Conservation (phyloP, 1,140 invertebrate genomes). For the Sogatella furcifera region DNA sequence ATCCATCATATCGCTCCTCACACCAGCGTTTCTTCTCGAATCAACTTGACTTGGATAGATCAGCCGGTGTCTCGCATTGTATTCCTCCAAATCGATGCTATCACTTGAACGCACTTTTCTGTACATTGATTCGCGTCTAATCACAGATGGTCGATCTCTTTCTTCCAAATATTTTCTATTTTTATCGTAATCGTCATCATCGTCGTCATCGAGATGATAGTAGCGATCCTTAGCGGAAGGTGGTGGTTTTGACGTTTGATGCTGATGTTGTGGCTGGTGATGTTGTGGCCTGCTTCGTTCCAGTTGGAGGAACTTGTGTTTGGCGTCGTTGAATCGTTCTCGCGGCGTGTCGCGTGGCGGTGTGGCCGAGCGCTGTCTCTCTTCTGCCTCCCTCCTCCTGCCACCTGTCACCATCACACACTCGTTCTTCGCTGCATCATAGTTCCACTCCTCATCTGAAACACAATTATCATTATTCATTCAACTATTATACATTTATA, state of each 20-base stretch:
- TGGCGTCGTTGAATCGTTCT: constrained; percentile 70
- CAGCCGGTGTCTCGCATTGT: background rate
- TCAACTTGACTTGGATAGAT: constrained; percentile 21
- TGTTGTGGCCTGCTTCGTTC: constrained; percentile 36
- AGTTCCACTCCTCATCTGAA: constrained; percentile 32
- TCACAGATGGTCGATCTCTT: background rate
- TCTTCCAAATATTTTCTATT: constrained; percentile 1
- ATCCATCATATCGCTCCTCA: background rate
- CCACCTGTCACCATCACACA: constrained; percentile 26
- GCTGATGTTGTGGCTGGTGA: constrained; percentile 3
- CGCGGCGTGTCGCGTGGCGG: constrained; percentile 43
- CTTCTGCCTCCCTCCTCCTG: constrained; percentile 24
- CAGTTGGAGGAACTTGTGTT: constrained; percentile 68
- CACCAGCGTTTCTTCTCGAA: background rate
- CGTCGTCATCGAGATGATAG: constrained; percentile 1
- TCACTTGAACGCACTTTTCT: constrained; percentile 8
- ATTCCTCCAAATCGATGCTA: constrained; percentile 14
- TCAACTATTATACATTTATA: no score
- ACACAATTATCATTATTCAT: no score
- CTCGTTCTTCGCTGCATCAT: constrained; percentile 23
- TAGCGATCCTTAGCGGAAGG: background rate
- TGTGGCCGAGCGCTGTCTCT: constrained; percentile 37
- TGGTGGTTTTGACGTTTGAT: background rate
- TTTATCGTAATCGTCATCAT: background rate
- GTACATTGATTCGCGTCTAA: constrained; percentile 5